phyloP scores from a whole-genome alignment of 1,140 invertebrate genomes.

The Zaprionus lachaisei region DNA sequence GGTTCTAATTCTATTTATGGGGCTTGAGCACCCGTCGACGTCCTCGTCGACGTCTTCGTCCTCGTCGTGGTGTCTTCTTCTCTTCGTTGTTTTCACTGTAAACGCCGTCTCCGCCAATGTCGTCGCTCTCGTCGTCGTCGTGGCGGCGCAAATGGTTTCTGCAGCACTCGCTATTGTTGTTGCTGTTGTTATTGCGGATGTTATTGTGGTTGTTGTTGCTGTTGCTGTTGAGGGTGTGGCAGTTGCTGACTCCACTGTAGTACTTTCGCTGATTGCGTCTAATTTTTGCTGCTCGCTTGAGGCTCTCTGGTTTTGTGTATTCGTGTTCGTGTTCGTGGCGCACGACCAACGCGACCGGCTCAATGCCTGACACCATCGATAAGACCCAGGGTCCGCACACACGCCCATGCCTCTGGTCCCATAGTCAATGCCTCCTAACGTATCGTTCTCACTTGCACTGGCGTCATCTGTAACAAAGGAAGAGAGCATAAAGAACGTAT shows the following conservation, averaged over 20 bases:
- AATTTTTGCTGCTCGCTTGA: constrained; percentile 43
- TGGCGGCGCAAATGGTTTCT: constrained; percentile 46
- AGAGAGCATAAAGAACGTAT: constrained; percentile 5
- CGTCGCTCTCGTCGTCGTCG: constrained; percentile 37
- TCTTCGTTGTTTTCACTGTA: constrained; percentile 70
- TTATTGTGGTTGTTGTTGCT: constrained; percentile 33
- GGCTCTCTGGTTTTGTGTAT: constrained; percentile 5
- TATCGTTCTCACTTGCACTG: constrained; percentile 88
- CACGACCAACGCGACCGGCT: constrained; percentile 81
- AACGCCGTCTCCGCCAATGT: constrained; percentile 61
- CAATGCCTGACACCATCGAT: constrained; percentile 87
- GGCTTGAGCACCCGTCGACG: constrained; percentile 34
- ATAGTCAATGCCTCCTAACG: constrained; percentile 91
- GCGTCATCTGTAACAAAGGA: constrained; percentile 86
- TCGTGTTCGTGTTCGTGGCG: constrained; percentile 51
- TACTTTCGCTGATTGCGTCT: constrained; percentile 50
- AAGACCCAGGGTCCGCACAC: constrained; percentile 89
- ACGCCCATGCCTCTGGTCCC: constrained; percentile 92
- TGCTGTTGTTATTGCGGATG: constrained; percentile 45
- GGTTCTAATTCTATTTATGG: constrained; percentile 4
- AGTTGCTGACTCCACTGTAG: constrained; percentile 34
- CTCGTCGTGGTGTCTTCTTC: constrained; percentile 45
- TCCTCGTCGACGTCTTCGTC: constrained; percentile 44
- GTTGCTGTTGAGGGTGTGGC: constrained; percentile 32
- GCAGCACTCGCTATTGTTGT: constrained; percentile 29